These are phyloP conservation scores for Scatophagus argus DNA, from an alignment of 2,113 vertebrate genomes.

Conservation along the genomic window DNA sequence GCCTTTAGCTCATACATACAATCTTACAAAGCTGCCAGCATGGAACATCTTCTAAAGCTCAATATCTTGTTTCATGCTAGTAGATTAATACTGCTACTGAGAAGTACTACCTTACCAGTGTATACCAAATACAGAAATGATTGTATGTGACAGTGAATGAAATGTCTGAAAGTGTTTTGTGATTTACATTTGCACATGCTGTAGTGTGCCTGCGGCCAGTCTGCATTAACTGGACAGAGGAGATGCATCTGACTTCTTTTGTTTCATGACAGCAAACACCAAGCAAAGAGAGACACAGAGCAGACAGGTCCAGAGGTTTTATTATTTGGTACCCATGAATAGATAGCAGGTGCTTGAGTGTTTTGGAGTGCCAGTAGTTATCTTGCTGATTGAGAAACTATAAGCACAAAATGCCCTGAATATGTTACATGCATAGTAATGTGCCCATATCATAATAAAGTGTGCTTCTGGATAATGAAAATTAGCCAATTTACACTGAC, in stretches of 20 bases:
- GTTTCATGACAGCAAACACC: neutral
- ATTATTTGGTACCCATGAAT: constrained; percentile 81
- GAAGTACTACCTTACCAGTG: too few relatives aligned
- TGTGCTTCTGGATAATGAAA: constrained; percentile 78
- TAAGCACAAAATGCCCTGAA: constrained; percentile 82
- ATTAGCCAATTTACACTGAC: constrained; percentile 66
- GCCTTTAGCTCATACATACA: too few relatives aligned
- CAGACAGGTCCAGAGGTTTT: constrained; percentile 75
- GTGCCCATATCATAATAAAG: constrained; percentile 77
- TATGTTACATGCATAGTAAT: constrained; percentile 87
- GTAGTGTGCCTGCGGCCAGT: neutral
- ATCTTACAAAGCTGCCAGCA: neutral
- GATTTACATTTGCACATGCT: neutral
- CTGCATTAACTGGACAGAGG: neutral
- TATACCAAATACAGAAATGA: too few relatives aligned
- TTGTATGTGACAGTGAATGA: too few relatives aligned
- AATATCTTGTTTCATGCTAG: too few relatives aligned
- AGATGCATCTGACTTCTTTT: neutral
- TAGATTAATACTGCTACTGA: too few relatives aligned
- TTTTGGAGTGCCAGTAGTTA: constrained; percentile 76
- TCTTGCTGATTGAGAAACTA: constrained; percentile 77
- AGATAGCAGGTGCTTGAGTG: constrained; percentile 76
- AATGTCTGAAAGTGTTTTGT: neutral
- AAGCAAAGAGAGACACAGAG: constrained; percentile 12
- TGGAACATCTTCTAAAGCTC: neutral